Conservation (phyloP, 2,888 invertebrate species). For the Papilio elwesi region DNA sequence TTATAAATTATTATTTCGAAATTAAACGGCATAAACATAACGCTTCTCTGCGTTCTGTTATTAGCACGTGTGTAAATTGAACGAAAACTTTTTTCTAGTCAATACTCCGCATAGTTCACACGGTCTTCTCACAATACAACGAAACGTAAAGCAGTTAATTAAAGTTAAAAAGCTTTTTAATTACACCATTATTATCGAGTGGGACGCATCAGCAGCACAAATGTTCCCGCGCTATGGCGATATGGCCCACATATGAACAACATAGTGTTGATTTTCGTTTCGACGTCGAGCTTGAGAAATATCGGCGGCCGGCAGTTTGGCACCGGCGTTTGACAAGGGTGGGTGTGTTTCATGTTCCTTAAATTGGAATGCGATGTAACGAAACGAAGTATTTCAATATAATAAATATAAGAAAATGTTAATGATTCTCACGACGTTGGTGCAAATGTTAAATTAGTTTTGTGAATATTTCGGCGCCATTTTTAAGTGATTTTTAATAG, state of each 20-base stretch:
- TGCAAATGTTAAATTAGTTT: slow-evolving; percentile 29
- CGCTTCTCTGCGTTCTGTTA: neutral
- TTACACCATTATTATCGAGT: slow-evolving; percentile 39
- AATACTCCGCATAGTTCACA: slow-evolving; percentile 22
- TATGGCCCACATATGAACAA: slow-evolving; percentile 32
- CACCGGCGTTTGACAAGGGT: slow-evolving; percentile 4
- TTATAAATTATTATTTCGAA: too few relatives aligned
- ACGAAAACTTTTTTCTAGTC: neutral
- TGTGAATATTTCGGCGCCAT: slow-evolving; percentile 41
- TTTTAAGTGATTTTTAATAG: slow-evolving; percentile 48
- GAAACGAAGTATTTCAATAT: neutral
- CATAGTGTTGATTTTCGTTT: slow-evolving; percentile 26
- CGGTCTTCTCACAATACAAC: slow-evolving; percentile 22
- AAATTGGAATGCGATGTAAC: slow-evolving; percentile 18
- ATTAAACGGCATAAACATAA: too few relatives aligned
- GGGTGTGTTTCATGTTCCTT: slow-evolving; percentile 9
- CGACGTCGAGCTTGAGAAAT: neutral
- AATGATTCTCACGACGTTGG: slow-evolving; percentile 4
- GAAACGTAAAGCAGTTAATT: slow-evolving; percentile 44
- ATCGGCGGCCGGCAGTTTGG: slow-evolving; percentile 32
- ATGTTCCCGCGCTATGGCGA: slow-evolving; percentile 20
- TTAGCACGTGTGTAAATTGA: slow-evolving; percentile 2
- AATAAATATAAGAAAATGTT: slow-evolving; percentile 2
- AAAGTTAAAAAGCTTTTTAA: slow-evolving; percentile 48
- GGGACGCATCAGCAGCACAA: slow-evolving; percentile 18